Conservation (phyloP, 2,888 invertebrate species). For the Coelopa pilipes region DNA sequence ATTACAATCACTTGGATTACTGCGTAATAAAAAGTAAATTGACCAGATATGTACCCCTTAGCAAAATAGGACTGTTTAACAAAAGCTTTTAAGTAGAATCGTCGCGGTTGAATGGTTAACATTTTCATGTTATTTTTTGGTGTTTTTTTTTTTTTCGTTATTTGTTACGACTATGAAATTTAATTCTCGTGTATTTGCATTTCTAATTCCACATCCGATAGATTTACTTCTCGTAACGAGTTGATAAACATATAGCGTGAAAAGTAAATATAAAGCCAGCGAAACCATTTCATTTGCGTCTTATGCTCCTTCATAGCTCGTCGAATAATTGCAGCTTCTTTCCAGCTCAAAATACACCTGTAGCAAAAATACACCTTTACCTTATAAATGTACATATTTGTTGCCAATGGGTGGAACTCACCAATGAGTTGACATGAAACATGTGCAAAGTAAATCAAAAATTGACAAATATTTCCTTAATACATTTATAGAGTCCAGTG, state of each 20-base stretch:
- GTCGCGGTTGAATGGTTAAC: constrained; percentile 6
- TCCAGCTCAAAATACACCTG: constrained; percentile 76
- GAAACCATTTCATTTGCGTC: constrained; percentile 96
- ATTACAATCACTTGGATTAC: constrained; percentile 14
- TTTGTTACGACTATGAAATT: constrained; percentile 10
- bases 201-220: constrained; percentile 81
- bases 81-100: constrained; percentile 36
- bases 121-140: constrained; percentile 29
- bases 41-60: constrained; percentile 46
- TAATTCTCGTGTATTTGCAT: constrained; percentile 72
- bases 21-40: constrained; percentile 35
- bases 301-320: constrained; percentile 86
- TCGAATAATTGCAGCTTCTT: constrained; percentile 72
- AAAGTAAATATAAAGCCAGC: constrained; percentile 86
- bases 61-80: constrained; percentile 28
- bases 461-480: constrained; percentile 86
- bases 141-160: constrained; percentile 21
- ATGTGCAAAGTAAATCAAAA: constrained; percentile 85
- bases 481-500: constrained; percentile 85
- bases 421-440: constrained; percentile 81
- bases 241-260: constrained; percentile 93
- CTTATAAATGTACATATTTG: background rate
- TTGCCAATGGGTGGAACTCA: constrained; percentile 62
- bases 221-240: constrained; percentile 80
- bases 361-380: constrained; percentile 4